phyloP scores from a whole-genome alignment of 2,113 vertebrate genomes.

The Pachyramphus minor region DNA sequence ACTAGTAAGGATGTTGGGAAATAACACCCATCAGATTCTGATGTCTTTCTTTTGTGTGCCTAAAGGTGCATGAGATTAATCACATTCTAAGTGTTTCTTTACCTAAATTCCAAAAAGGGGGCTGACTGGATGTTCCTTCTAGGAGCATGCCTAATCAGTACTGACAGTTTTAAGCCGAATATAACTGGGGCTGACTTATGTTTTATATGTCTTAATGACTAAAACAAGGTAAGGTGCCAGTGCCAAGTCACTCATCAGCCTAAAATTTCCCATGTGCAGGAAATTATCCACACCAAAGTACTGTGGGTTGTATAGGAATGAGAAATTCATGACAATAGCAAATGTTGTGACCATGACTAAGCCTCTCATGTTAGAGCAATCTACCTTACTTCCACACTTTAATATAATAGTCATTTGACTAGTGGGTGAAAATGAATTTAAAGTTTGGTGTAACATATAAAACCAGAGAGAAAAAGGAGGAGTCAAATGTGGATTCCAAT shows the following conservation, averaged over 20 bases:
- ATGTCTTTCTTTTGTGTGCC: background rate
- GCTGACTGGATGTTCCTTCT: background rate
- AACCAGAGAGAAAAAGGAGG: background rate
- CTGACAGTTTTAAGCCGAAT: background rate
- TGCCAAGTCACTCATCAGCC: background rate
- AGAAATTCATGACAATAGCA: background rate
- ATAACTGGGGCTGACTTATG: background rate
- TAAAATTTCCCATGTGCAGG: background rate
- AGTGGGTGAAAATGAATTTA: background rate
- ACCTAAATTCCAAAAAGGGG: background rate
- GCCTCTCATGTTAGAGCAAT: background rate
- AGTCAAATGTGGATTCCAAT: background rate
- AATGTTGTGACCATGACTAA: background rate
- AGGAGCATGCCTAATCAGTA: accelerated
- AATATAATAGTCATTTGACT: background rate
- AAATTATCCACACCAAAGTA: background rate
- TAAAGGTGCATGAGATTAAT: background rate
- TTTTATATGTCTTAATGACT: constrained; percentile 1
- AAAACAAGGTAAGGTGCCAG: background rate
- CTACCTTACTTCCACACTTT: background rate
- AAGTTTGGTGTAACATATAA: background rate
- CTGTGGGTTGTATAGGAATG: background rate
- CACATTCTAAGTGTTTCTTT: background rate
- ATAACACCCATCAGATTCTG: background rate
- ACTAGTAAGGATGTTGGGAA: background rate